Conservation (phyloP, 2,888 invertebrate species). For the Lepetodrilus schrolli region DNA sequence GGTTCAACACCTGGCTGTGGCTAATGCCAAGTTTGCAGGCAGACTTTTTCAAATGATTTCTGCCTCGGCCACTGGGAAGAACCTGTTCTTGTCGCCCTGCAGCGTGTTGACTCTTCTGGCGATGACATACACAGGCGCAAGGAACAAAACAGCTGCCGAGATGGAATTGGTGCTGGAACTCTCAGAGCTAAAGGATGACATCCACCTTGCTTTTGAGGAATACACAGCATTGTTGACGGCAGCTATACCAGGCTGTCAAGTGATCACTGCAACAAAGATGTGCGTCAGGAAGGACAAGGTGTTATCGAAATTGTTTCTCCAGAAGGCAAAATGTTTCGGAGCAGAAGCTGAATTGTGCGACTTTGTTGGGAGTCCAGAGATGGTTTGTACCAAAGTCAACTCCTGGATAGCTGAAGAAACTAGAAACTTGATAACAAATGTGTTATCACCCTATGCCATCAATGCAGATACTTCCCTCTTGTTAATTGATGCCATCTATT, state of each 20-base stretch:
- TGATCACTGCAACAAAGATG: slow-evolving; percentile 63
- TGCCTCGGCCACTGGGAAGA: slow-evolving; percentile 28
- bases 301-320: slow-evolving; percentile 52
- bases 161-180: slow-evolving; percentile 53
- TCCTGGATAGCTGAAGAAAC: slow-evolving; percentile 88
- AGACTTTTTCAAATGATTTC: not conserved
- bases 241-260: slow-evolving; percentile 41
- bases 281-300: slow-evolving; percentile 49
- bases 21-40: not conserved
- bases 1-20: not conserved
- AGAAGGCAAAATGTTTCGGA: slow-evolving; percentile 44
- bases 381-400: slow-evolving; percentile 81
- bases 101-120: slow-evolving; percentile 73
- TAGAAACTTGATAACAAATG: slow-evolving; percentile 85
- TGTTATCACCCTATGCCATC: slow-evolving; percentile 79
- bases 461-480: slow-evolving; percentile 69
- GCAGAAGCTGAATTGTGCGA: slow-evolving; percentile 67
- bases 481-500: slow-evolving; percentile 77
- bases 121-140: slow-evolving; percentile 74
- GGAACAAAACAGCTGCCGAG: slow-evolving; percentile 66
- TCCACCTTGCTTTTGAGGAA: slow-evolving; percentile 43
- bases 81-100: slow-evolving; percentile 73
- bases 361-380: slow-evolving; percentile 64
- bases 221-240: slow-evolving; percentile 41
- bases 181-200: slow-evolving; percentile 29